Conservation (phyloP, 1,140 invertebrate species). For the Calycopis cecrops region DNA sequence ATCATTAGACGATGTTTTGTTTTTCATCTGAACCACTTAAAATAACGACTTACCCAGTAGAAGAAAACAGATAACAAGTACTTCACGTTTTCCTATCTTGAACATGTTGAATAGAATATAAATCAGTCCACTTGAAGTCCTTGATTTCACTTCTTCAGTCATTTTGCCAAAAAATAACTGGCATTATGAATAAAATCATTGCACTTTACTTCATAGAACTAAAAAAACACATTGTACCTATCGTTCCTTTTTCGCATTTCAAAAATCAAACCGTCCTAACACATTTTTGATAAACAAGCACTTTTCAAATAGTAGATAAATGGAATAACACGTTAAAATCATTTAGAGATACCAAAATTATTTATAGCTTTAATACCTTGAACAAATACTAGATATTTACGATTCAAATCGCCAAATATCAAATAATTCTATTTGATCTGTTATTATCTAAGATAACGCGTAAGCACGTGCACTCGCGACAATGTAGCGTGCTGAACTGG, state of each 20-base stretch:
- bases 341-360: conserved; percentile 1
- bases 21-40: too few relatives aligned
- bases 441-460: conserved; percentile 13
- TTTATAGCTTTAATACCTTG: conserved; percentile 2
- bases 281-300: too few relatives aligned
- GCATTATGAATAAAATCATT: conserved; percentile 1
- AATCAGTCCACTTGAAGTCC: neutral
- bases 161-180: neutral
- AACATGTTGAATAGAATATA: neutral
- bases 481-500: conserved; percentile 24
- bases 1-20: neutral
- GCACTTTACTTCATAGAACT: neutral
- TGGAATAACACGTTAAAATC: too few relatives aligned
- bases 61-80: neutral
- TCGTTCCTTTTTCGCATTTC: too few relatives aligned
- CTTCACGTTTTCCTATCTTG: neutral
- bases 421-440: conserved; percentile 11
- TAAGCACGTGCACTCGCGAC: conserved; percentile 18
- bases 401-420: conserved; percentile 17
- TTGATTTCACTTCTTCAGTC: neutral
- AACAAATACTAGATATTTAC: conserved; percentile 14
- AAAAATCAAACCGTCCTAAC: too few relatives aligned
- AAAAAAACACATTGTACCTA: neutral
- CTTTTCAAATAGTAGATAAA: too few relatives aligned
- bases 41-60: neutral